These are phyloP conservation scores for Anhinga anhinga DNA, from an alignment of 2,113 vertebrate genomes.

Conservation along the genomic window DNA sequence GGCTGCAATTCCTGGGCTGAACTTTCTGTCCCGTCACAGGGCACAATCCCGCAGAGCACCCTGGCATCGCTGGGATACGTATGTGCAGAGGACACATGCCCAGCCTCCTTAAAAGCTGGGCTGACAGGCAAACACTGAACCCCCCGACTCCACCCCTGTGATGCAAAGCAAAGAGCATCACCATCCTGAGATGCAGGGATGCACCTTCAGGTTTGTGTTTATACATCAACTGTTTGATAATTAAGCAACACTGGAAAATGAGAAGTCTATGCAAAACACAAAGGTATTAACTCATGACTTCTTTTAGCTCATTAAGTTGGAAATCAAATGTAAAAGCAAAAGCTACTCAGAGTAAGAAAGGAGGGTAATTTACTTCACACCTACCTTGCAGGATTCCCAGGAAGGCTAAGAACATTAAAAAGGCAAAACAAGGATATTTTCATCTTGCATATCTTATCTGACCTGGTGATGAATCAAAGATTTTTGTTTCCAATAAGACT, in stretches of 20 bases:
- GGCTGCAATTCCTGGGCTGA: not conserved
- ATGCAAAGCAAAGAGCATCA: too few species aligned
- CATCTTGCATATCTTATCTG: not conserved
- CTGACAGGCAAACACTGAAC: not conserved
- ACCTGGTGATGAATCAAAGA: not conserved
- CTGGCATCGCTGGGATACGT: not conserved
- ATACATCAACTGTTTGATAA: not conserved
- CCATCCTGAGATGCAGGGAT: accelerated
- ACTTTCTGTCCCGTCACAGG: not conserved
- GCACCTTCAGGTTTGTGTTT: not conserved
- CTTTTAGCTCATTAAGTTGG: not conserved
- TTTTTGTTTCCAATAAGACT: not conserved
- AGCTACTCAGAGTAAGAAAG: not conserved
- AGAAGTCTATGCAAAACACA: not conserved
- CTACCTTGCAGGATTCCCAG: not conserved
- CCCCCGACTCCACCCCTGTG: accelerated
- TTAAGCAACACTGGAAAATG: not conserved
- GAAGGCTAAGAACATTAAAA: not conserved
- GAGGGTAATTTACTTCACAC: not conserved
- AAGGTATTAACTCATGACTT: not conserved
- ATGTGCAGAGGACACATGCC: accelerated
- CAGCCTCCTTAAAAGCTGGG: not conserved
- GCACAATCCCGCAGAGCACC: not conserved
- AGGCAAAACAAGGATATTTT: not conserved
- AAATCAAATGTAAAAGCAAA: not conserved